phyloP scores from a whole-genome alignment of 2,888 invertebrate species.

The Metallyticus violacea region DNA sequence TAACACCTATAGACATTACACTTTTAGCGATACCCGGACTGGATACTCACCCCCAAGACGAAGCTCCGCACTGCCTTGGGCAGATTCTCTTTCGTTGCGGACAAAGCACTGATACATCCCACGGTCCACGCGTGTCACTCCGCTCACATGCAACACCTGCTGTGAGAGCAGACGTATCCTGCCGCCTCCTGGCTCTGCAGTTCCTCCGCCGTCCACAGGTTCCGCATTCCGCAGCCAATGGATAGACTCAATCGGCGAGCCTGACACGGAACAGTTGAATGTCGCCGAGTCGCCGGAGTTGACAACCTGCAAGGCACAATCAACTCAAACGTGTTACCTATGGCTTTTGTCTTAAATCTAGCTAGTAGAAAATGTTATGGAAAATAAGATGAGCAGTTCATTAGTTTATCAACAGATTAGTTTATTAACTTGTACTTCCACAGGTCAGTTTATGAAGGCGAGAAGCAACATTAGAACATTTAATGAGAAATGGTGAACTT shows the following conservation, averaged over 20 bases:
- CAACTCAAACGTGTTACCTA: no score
- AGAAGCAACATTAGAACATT: no score
- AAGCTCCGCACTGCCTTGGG: slow-evolving; percentile 46
- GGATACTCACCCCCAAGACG: slow-evolving; percentile 46
- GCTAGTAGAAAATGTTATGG: no score
- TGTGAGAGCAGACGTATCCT: slow-evolving; percentile 56
- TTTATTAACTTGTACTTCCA: no score
- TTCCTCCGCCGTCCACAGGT: slow-evolving; percentile 50
- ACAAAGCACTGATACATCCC: slow-evolving; percentile 56
- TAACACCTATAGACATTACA: no score
- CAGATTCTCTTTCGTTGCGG: slow-evolving; percentile 45
- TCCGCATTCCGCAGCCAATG: slow-evolving; percentile 79
- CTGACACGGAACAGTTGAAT: slow-evolving; percentile 83
- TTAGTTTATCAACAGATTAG: no score
- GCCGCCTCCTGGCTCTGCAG: slow-evolving; percentile 39
- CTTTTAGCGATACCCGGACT: no score
- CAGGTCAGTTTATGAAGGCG: no score
- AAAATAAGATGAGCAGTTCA: no score
- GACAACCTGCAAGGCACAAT: slow-evolving; percentile 53
- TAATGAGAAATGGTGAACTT: no score
- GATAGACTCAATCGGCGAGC: slow-evolving; percentile 75
- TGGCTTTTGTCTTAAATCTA: not conserved
- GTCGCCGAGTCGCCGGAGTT: slow-evolving; percentile 80
- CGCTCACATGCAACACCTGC: slow-evolving; percentile 37
- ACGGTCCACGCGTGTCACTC: slow-evolving; percentile 47